Base-by-base conservation (phyloP, 2,113 vertebrate species). In the Scortum barcoo region DNA sequence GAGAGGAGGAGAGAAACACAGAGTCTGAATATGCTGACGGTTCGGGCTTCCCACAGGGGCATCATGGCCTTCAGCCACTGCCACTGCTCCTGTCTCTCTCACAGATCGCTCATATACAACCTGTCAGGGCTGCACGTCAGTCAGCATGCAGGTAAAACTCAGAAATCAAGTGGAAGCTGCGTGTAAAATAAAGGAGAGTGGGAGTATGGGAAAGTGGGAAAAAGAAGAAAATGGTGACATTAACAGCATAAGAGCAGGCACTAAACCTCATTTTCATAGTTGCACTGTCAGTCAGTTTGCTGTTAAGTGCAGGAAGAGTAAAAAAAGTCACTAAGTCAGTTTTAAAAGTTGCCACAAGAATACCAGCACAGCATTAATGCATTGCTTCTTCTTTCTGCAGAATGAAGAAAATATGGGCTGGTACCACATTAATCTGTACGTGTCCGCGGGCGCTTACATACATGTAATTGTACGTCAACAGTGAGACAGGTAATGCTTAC, bases 401-500 rank as follows among this genome's bases (percentile, higher is more conserved):
- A 40, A 12, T 72, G 30, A 66, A 75, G 38, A 76, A 65, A n/a
- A 58, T 70, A 63, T 16, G 44, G 13, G 69, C 67, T 26, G 63
- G 72, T 72, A 74, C 60, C 56, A 72, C 81, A 84, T 86, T 76
- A 71, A 76, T 53, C 62, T 78, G 68, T 63, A 54, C 54, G 72
- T 78, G 75, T 80, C 89, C 19, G n/a, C 85, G 56, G 84, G 89
- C 85, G 0, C 46, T 40, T 62, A 85, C 81, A 73, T 62, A 58
- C 80, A 76, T 63, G 67, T 86, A 80, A 82, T 72, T 77, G 86
- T 63, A 71, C 54, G 40, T 89, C 84, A 88, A 48, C 66, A 65
- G 76, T 28, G 76, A 82, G 86, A 86, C 89, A 90, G 84, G 86
- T 90, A 88, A 78, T 86, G 74, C 82, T 86, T 58, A 82, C 73